Evolutionary conservation across 2,113 vertebrate genomes (phyloP).

Genomic region (Cryptomyrus ogoouensis): DNA sequence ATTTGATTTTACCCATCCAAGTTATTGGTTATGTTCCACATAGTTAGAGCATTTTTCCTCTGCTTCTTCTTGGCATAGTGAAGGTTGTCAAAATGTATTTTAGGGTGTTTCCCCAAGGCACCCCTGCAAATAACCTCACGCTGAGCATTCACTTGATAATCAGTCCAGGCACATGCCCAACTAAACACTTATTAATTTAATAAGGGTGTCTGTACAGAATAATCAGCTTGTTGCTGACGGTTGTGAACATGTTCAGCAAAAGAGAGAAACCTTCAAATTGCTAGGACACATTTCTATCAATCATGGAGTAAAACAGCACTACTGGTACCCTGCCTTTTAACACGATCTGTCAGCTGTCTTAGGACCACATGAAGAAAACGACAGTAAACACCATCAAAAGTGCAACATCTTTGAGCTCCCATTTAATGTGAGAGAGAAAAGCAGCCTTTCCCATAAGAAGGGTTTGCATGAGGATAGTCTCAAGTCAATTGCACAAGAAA

Average conservation of each 20-base stretch:
- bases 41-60: neutral
- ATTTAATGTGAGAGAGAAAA: neutral
- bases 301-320: neutral
- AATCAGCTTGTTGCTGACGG: neutral
- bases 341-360: neutral
- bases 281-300: neutral
- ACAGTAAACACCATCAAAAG: neutral
- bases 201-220: neutral
- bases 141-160: neutral
- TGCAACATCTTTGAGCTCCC: neutral
- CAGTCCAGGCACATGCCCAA: neutral
- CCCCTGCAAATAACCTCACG: neutral
- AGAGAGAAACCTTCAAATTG: neutral
- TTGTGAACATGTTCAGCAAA: neutral
- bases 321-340: neutral
- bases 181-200: constrained; percentile 8
- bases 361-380: neutral
- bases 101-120: neutral
- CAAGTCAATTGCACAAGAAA: neutral
- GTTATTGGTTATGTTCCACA: neutral
- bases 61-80: neutral
- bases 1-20: neutral
- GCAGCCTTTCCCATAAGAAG: neutral
- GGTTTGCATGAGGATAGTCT: neutral
- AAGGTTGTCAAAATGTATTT: neutral